These are phyloP conservation scores for Tribolium madens DNA, from an alignment of 1,140 invertebrate genomes.

Conservation along the genomic window DNA sequence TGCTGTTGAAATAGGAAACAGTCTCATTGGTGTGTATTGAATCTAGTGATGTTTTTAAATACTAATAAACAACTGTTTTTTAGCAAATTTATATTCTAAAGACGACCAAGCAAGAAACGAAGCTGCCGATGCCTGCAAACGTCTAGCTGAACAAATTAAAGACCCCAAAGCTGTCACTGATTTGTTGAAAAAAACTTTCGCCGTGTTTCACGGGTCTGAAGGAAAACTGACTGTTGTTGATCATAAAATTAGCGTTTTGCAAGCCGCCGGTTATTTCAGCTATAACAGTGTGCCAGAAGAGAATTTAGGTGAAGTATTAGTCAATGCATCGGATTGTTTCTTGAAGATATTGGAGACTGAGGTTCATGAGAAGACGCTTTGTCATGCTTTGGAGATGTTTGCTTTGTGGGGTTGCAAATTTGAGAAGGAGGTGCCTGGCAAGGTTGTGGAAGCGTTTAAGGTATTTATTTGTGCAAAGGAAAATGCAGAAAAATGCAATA, in stretches of 20 bases:
- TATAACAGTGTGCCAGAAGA: slow-evolving; percentile 76
- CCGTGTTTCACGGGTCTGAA: slow-evolving; percentile 88
- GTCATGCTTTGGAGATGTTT: slow-evolving; percentile 84
- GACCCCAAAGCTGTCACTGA: slow-evolving; percentile 75
- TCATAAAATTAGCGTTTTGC: slow-evolving; percentile 90
- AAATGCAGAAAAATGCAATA: too few species aligned
- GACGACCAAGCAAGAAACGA: slow-evolving; percentile 81
- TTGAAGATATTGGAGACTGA: slow-evolving; percentile 87
- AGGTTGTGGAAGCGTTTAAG: slow-evolving; percentile 82
- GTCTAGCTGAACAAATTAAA: slow-evolving; percentile 80
- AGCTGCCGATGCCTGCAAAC: slow-evolving; percentile 77
- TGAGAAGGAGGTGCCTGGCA: slow-evolving; percentile 75
- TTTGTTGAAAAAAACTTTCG: slow-evolving; percentile 82
- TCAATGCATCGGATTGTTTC: slow-evolving; percentile 76
- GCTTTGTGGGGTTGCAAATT: slow-evolving; percentile 83
- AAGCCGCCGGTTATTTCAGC: slow-evolving; percentile 86
- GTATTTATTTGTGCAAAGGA: too few species aligned
- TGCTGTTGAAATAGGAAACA: slow-evolving; percentile 85
- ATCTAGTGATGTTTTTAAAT: slow-evolving; percentile 40
- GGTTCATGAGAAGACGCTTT: slow-evolving; percentile 92
- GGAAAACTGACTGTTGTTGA: slow-evolving; percentile 91
- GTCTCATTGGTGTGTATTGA: slow-evolving; percentile 75
- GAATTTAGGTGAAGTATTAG: slow-evolving; percentile 72
- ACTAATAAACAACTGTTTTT: too few species aligned
- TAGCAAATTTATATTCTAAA: slow-evolving; percentile 84